A percentile compares a stretch with the other conserved stretches of the same genome.
Evolutionary conservation across 1,140 invertebrate species (phyloP).

Genomic region (Orchesella cincta): DNA sequence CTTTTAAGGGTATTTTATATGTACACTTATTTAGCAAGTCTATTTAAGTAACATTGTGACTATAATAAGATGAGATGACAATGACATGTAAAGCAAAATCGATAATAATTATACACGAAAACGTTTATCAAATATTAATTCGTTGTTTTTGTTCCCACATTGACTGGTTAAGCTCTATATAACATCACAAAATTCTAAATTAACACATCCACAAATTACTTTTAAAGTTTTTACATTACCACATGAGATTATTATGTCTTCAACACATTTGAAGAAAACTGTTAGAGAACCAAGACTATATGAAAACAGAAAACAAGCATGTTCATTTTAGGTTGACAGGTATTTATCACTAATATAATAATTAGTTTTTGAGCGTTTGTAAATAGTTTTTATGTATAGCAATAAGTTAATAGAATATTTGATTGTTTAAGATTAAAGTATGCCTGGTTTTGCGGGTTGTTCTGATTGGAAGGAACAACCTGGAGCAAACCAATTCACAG

Average conservation of each 20-base stretch:
- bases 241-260: not conserved
- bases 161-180: not conserved
- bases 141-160: not conserved
- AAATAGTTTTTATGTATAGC: not conserved
- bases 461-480: not conserved
- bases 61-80: no score
- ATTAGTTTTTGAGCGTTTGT: not conserved
- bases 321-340: not conserved
- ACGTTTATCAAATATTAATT: not conserved
- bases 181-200: not conserved
- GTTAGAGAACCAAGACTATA: conserved; percentile 7
- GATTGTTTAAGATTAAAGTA: not conserved
- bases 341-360: not conserved
- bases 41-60: conserved; percentile 23
- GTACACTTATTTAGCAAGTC: conserved; percentile 14
- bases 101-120: not conserved
- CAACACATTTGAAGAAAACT: not conserved
- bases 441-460: not conserved
- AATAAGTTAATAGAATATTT: not conserved
- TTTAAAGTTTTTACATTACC: no score
- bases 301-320: no score
- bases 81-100: no score
- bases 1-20: not conserved
- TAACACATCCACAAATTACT: no score
- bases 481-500: conserved; percentile 22